Evolutionary conservation across 35 echinoderm and acorn worm genomes (phyloP), one percentile per base, ranked within the genome.

Genomic region (Apostichopus japonicus): DNA sequence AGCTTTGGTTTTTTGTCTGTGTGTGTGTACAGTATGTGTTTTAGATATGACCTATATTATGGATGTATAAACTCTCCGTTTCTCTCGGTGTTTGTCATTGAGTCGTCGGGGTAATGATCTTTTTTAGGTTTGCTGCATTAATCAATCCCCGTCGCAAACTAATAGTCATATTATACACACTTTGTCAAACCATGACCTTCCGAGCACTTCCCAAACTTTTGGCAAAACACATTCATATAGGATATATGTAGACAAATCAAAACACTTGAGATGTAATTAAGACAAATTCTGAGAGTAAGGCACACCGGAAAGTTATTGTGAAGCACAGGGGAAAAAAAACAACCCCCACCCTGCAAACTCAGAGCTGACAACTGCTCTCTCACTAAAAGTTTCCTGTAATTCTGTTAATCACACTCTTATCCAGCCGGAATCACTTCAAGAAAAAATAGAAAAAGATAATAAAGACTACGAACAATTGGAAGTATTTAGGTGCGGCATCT

Each of bases 381-480:
- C 17, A 17, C 80, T 83, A 83, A 83, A 75, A 53, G 55, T 83
- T 83, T 83, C 80, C 80, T 53, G 80, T 83, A 83, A 83, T 83
- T 83, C 51, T 83, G 33, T 53, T 83, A 83, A 83, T 83, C 80
- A 55, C 80, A 55, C 80, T 55, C 10, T 21, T 33, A n/a, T 17
- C 80, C 52, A 15, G 52, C 52, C 80, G 15, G 52, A 55, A 83
- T 55, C 53, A 53, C 44, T 55, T 83, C 33, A 19, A 75, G 53
- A 55, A 53, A 80, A 83, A 83, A 83, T 56, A 83, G 80, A 83
- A 83, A 83, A 83, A 11, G 80, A 83, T 83, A 83, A 83, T 83
- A 83, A 54, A 54, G 80, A 0, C 17, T 2, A 83, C 17, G 80
- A 56, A 83, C 80, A 83, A 83, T 83, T 83, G 80, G 80, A 83